phyloP scores from a whole-genome alignment of 1,140 invertebrate species.

The Bicyclus anynana region DNA sequence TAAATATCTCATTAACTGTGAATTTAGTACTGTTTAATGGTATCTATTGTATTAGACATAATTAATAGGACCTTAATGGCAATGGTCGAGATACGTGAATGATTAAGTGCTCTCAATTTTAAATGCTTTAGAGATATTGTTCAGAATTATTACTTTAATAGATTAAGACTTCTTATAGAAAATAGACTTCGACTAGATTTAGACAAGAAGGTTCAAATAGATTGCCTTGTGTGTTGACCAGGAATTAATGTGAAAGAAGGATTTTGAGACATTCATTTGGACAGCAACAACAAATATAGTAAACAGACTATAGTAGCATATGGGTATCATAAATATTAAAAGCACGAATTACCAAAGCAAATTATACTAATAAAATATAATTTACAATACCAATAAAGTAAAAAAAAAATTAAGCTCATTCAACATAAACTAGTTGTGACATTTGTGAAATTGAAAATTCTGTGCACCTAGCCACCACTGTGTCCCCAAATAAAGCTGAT shows the following conservation, averaged over 20 bases:
- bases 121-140: neutral
- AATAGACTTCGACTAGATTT: too few relatives aligned
- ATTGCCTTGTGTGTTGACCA: too few relatives aligned
- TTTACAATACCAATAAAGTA: too few relatives aligned
- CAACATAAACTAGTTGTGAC: neutral
- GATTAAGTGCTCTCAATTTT: neutral
- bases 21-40: conserved; percentile 3
- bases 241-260: neutral
- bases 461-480: neutral
- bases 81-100: neutral
- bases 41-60: neutral
- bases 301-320: too few relatives aligned
- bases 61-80: neutral
- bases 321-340: too few relatives aligned
- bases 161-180: too few relatives aligned
- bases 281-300: too few relatives aligned
- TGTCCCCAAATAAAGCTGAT: neutral
- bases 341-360: too few relatives aligned
- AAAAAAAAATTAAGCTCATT: neutral
- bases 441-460: neutral
- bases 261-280: too few relatives aligned
- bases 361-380: too few relatives aligned
- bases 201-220: neutral
- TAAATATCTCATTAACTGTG: conserved; percentile 21
- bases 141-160: neutral